phyloP scores from a whole-genome alignment of 2,113 vertebrate genomes.

The Poicephalus gulielmi region DNA sequence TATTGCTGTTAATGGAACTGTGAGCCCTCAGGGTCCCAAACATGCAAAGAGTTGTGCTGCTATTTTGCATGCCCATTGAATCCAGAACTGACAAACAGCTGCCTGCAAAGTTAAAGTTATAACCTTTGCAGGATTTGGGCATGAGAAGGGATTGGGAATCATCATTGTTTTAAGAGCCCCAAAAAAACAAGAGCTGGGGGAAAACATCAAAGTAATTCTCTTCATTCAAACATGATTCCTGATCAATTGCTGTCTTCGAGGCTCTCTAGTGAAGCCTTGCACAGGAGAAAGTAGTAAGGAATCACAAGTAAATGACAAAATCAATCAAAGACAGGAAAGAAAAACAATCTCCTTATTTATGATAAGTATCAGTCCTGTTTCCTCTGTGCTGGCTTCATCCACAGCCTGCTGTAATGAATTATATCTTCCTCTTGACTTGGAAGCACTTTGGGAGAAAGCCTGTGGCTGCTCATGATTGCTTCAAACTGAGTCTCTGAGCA shows the following conservation, averaged over 20 bases:
- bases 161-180: neutral
- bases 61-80: neutral
- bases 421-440: neutral
- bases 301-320: slow-evolving; percentile 27
- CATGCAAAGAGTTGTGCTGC: neutral
- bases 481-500: neutral
- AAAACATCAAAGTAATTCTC: neutral
- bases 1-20: neutral
- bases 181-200: neutral
- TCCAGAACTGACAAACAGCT: neutral
- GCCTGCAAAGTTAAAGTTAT: neutral
- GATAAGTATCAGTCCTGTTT: slow-evolving; percentile 1
- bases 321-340: slow-evolving; percentile 21
- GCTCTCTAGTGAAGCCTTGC: neutral
- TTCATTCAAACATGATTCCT: neutral
- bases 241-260: neutral
- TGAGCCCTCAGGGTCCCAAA: neutral
- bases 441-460: neutral
- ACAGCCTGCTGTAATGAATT: neutral
- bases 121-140: neutral
- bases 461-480: neutral
- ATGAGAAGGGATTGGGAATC: neutral
- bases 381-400: neutral
- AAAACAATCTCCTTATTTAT: neutral
- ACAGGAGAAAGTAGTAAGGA: neutral